Percentiles rank a stretch among this genome's conserved stretches.
Conservation (phyloP, 2,797 vertebrate genomes). For the Kryptopterus vitreolus region DNA sequence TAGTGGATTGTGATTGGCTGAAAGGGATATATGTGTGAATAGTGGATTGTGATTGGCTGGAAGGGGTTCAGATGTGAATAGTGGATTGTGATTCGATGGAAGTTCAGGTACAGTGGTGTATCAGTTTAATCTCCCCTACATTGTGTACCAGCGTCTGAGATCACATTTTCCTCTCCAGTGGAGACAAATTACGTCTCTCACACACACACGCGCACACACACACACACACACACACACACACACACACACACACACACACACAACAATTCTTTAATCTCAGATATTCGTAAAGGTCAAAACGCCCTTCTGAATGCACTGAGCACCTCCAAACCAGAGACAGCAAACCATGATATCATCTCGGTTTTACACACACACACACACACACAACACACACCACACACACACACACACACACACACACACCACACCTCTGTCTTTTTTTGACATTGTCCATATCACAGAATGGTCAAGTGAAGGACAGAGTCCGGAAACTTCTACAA, state of each 20-base stretch:
- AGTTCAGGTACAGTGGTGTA: too few species aligned
- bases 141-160: too few species aligned
- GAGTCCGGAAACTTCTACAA: too few species aligned
- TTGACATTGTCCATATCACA: neutral
- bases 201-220: neutral
- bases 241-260: constrained; percentile 13
- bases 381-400: constrained; percentile 4
- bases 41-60: too few species aligned
- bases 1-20: too few species aligned
- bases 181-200: too few species aligned
- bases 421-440: neutral
- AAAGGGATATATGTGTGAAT: too few species aligned
- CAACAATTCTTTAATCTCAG: constrained; percentile 24
- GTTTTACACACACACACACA: neutral
- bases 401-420: constrained; percentile 6
- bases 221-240: constrained; percentile 19
- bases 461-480: neutral
- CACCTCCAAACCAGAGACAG: constrained; percentile 34
- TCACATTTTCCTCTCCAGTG: too few species aligned
- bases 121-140: too few species aligned
- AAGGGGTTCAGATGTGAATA: too few species aligned
- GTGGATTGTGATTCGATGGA: too few species aligned
- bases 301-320: constrained; percentile 12
- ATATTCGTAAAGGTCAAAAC: constrained; percentile 24
- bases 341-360: constrained; percentile 31